Percentiles rank a stretch among this genome's conserved stretches.
These are phyloP conservation scores for Antigone vipio DNA, from an alignment of 2,113 vertebrate species.

Conservation along the genomic window DNA sequence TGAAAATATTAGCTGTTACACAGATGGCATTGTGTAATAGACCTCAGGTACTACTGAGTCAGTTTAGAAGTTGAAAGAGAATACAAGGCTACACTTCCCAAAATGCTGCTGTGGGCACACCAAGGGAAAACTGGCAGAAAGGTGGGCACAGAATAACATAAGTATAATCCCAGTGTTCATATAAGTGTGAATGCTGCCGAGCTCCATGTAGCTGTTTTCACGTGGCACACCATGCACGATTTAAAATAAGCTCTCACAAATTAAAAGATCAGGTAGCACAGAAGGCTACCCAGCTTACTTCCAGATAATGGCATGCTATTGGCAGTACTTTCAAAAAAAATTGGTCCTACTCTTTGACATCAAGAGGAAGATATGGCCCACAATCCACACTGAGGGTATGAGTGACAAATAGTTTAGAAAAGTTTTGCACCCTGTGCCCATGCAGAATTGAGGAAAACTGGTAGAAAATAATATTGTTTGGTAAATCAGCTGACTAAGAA, in stretches of 20 bases:
- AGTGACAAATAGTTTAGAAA: not conserved
- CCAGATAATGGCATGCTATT: not conserved
- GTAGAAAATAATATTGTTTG: not conserved
- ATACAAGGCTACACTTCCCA: not conserved
- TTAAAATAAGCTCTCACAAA: not conserved
- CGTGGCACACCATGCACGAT: not conserved
- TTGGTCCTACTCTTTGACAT: not conserved
- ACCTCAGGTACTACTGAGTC: not conserved
- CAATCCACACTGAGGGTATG: not conserved
- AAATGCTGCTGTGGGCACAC: not conserved
- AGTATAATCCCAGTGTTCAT: not conserved
- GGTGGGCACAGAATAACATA: not conserved
- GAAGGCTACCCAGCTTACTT: not conserved
- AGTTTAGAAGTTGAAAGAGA: not conserved
- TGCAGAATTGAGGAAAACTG: not conserved
- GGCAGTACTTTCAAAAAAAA: not conserved
- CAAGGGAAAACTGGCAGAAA: not conserved
- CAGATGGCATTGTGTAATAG: not conserved
- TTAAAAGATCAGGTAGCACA: not conserved
- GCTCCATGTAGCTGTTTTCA: not conserved
- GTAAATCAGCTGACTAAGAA: not conserved
- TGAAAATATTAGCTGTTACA: not conserved
- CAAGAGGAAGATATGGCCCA: not conserved
- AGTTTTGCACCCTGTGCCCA: not conserved
- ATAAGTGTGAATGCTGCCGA: rapidly evolving